Percentiles rank a stretch among this genome's conserved stretches.
Evolutionary conservation across 2,797 vertebrate genomes (phyloP).

Genomic region (Rhinogobio ventralis): DNA sequence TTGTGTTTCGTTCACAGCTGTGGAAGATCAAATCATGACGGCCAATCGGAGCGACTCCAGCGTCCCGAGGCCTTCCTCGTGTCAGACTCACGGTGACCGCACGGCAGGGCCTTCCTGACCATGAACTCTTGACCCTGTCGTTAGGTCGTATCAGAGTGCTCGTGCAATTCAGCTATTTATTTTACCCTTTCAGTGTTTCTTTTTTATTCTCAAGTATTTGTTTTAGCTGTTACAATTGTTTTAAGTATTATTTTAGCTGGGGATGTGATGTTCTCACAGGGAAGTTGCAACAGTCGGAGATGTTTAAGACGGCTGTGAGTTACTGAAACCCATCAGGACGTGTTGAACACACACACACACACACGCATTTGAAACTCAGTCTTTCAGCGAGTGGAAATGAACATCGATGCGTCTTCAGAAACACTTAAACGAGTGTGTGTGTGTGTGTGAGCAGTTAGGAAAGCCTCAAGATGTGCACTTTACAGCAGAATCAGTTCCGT

Average conservation of each 20-base stretch:
- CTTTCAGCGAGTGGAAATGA: background rate
- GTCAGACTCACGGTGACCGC: slow-evolving; percentile 61
- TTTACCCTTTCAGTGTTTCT: slow-evolving; percentile 88
- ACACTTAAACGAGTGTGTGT: background rate
- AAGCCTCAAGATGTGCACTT: slow-evolving; percentile 87
- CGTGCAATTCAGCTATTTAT: slow-evolving; percentile 97
- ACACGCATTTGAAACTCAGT: background rate
- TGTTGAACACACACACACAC: background rate
- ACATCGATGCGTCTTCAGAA: background rate
- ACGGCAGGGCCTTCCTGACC: slow-evolving; percentile 66
- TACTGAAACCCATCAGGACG: background rate
- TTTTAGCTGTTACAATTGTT: slow-evolving; percentile 78
- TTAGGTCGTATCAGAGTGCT: slow-evolving; percentile 79
- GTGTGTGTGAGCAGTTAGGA: slow-evolving; percentile 76
- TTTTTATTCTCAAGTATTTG: slow-evolving; percentile 73
- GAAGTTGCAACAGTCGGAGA: background rate
- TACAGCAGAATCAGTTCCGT: slow-evolving; percentile 73
- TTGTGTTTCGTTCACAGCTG: slow-evolving; percentile 77
- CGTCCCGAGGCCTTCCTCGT: slow-evolving; percentile 59
- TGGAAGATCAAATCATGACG: slow-evolving; percentile 99
- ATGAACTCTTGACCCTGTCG: slow-evolving; percentile 67
- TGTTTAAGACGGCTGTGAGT: background rate
- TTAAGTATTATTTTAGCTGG: slow-evolving; percentile 71
- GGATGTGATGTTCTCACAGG: slow-evolving; percentile 59
- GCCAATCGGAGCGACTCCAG: slow-evolving; percentile 34